A percentile compares a stretch with the other conserved stretches of the same genome.
Evolutionary conservation across 2,888 invertebrate genomes (phyloP).

Genomic region (Hofmannophila pseudospretella): DNA sequence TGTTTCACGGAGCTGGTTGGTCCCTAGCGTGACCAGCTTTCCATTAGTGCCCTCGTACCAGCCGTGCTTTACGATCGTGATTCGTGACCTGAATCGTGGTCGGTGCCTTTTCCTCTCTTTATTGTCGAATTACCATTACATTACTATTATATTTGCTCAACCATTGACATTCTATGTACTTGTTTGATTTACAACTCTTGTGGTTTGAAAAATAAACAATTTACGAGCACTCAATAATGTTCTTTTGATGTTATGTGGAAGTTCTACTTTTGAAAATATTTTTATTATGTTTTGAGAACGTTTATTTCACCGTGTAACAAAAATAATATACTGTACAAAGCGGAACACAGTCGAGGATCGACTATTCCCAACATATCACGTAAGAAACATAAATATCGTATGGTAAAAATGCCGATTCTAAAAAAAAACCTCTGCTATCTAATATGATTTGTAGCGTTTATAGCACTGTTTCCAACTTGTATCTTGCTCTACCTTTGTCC

Average conservation of each 20-base stretch:
- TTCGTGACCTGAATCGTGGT: conserved; percentile 27
- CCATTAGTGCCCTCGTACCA: conserved; percentile 18
- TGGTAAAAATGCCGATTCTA: not conserved
- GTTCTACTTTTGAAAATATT: too few species aligned
- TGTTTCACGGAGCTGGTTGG: conserved; percentile 8
- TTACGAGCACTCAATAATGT: not conserved
- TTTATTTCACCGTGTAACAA: too few species aligned
- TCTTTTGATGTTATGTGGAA: not conserved
- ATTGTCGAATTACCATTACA: conserved; percentile 26
- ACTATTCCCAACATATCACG: not conserved
- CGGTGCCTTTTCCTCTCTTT: conserved; percentile 25
- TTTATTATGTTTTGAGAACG: too few species aligned
- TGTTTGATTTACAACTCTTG: too few species aligned
- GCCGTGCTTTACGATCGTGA: conserved; percentile 32
- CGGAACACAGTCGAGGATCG: too few species aligned
- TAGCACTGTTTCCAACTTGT: conserved; percentile 6
- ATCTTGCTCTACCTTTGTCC: conserved; percentile 14
- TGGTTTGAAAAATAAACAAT: too few species aligned
- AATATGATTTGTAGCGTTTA: conserved; percentile 16
- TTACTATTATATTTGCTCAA: not conserved
- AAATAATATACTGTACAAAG: too few species aligned
- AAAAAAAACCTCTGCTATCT: not conserved
- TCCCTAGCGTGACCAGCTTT: conserved; percentile 19
- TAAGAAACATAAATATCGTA: not conserved
- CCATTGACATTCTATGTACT: too few species aligned